Percentiles rank a stretch among this genome's conserved stretches.
Evolutionary conservation across 2,888 invertebrate species (phyloP).

Genomic region (Coleophora flavipennella): DNA sequence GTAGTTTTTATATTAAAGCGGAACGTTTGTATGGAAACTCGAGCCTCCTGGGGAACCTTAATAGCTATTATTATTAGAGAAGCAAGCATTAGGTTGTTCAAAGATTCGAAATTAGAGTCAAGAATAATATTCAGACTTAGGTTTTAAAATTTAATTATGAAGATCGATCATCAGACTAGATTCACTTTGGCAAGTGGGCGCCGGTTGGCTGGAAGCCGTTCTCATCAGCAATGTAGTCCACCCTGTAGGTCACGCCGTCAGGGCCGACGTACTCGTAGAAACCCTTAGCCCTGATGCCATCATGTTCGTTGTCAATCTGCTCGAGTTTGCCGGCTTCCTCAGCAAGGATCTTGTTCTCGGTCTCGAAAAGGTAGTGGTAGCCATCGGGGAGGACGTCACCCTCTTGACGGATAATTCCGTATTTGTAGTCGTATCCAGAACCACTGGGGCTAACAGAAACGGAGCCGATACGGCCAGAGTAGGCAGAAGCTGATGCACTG

Average conservation of each 20-base stretch:
- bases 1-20: too few relatives aligned
- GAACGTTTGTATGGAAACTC: too few relatives aligned
- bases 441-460: conserved; percentile 5
- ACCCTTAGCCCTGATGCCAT: conserved; percentile 47
- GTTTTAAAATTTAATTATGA: too few relatives aligned
- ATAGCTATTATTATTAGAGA: too few relatives aligned
- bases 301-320: conserved; percentile 36
- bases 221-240: conserved; percentile 63
- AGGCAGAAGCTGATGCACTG: conserved; percentile 3
- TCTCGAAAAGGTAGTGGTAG: conserved; percentile 63
- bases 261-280: conserved; percentile 57
- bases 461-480: background rate
- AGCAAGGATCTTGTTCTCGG: conserved; percentile 62
- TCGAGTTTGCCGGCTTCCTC: conserved; percentile 57
- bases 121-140: too few relatives aligned
- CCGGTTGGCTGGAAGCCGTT: conserved; percentile 53
- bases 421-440: conserved; percentile 46
- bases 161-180: conserved; percentile 18
- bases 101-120: too few relatives aligned
- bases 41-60: too few relatives aligned
- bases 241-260: conserved; percentile 60
- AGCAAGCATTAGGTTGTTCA: too few relatives aligned
- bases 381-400: conserved; percentile 44
- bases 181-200: conserved; percentile 44
- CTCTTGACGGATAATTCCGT: conserved; percentile 58